A percentile compares a stretch with the other conserved stretches of the same genome.
Conservation (phyloP, 2,888 invertebrate genomes). For the Dasypolia templi region DNA sequence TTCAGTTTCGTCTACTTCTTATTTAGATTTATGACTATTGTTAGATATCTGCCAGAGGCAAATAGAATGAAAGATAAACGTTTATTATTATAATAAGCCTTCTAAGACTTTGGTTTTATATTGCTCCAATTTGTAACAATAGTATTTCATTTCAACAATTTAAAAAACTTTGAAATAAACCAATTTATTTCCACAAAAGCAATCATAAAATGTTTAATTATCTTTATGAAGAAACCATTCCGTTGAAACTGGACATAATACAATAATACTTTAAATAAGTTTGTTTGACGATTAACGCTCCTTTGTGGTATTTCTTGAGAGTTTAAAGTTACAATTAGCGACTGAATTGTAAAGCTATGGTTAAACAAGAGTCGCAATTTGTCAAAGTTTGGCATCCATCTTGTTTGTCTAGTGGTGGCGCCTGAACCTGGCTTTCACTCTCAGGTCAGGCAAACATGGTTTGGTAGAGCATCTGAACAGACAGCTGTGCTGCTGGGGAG, state of each 20-base stretch:
- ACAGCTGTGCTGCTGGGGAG: no score
- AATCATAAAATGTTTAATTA: constrained; percentile 6
- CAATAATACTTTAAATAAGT: constrained; percentile 31
- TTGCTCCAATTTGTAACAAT: background rate
- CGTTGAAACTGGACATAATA: constrained; percentile 17
- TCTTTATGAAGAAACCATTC: constrained; percentile 20
- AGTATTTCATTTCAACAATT: background rate
- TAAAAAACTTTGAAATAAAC: background rate
- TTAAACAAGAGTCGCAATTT: constrained; percentile 28
- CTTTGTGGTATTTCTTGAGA: constrained; percentile 24
- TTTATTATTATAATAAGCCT: no score
- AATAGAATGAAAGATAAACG: background rate
- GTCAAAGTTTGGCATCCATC: constrained; percentile 22
- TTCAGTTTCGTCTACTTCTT: background rate
- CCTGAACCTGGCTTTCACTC: background rate
- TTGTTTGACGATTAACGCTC: constrained; percentile 36
- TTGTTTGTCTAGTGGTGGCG: constrained; percentile 2
- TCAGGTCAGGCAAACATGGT: background rate
- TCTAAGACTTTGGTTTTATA: background rate
- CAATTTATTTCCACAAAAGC: background rate
- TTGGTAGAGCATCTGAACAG: no score
- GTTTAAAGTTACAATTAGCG: constrained; percentile 35
- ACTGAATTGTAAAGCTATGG: constrained; percentile 5
- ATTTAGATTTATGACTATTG: background rate
- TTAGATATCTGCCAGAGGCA: no score